These are phyloP conservation scores for Musca vetustissima DNA, from an alignment of 1,140 invertebrate species.

Conservation along the genomic window DNA sequence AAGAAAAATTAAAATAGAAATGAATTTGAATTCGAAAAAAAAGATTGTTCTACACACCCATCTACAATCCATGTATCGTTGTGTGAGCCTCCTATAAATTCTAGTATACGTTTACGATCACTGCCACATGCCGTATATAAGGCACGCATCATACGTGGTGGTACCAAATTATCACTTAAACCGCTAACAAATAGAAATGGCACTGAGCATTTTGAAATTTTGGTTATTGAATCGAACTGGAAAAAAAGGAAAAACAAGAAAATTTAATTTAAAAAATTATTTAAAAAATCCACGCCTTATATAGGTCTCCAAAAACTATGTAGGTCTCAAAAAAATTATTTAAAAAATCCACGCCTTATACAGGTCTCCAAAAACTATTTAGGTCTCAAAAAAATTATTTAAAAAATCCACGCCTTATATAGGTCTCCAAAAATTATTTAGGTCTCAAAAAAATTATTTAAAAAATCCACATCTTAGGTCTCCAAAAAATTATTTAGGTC, in stretches of 20 bases:
- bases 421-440: slow-evolving; percentile 36
- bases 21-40: no score
- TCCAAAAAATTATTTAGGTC: no score
- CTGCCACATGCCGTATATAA: slow-evolving; percentile 73
- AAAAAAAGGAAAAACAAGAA: slow-evolving; percentile 49
- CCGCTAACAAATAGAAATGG: slow-evolving; percentile 81
- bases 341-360: no score
- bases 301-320: slow-evolving; percentile 38
- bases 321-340: no score
- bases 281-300: slow-evolving; percentile 10
- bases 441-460: no score
- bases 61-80: slow-evolving; percentile 81
- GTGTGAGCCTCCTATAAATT: slow-evolving; percentile 76
- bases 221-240: slow-evolving; percentile 71
- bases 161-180: slow-evolving; percentile 80
- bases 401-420: no score
- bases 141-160: slow-evolving; percentile 78
- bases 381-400: no score
- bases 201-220: slow-evolving; percentile 67
- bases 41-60: slow-evolving; percentile 40
- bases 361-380: no score
- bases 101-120: slow-evolving; percentile 69
- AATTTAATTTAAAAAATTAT: no score
- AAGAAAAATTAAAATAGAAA: no score
- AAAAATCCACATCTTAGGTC: no score